These are phyloP conservation scores for Drosophila kuntzei DNA, from an alignment of 2,888 invertebrate species.

Conservation along the genomic window DNA sequence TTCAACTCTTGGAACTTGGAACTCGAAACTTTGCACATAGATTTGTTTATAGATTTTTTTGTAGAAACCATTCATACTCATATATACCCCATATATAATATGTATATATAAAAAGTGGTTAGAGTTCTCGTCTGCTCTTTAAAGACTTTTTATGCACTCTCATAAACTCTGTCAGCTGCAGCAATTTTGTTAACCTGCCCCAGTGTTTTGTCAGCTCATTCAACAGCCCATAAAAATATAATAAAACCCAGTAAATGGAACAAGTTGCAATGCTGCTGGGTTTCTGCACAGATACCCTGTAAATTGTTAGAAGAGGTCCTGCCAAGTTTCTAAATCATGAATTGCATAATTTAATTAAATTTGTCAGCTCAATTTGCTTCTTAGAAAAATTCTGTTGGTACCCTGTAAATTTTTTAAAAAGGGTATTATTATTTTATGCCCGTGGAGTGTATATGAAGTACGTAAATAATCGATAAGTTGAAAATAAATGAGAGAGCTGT, in stretches of 20 bases:
- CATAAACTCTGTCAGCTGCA: constrained; percentile 60
- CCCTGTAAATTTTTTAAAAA: not conserved
- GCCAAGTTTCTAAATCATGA: not conserved
- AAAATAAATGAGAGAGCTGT: not conserved
- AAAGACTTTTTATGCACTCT: constrained; percentile 48
- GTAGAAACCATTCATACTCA: constrained; percentile 19
- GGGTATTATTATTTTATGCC: not conserved
- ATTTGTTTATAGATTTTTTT: constrained; percentile 28
- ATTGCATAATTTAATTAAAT: not conserved
- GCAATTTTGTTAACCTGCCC: constrained; percentile 43
- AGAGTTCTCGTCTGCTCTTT: constrained; percentile 23
- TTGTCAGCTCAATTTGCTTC: not conserved
- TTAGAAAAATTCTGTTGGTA: not conserved
- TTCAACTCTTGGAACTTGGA: constrained; percentile 10
- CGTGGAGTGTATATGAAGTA: too few species aligned
- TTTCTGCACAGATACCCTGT: constrained; percentile 11
- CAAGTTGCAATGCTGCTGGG: not conserved
- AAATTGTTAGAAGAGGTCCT: not conserved
- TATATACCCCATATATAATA: constrained; percentile 1
- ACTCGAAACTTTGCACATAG: constrained; percentile 41
- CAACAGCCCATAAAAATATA: constrained; percentile 58
- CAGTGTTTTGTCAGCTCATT: constrained; percentile 56
- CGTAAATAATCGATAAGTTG: too few species aligned
- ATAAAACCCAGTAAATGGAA: constrained; percentile 35
- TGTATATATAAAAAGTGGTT: constrained; percentile 19